Evolutionary conservation across 2,888 invertebrate genomes (phyloP).

Genomic region (Lepidochitona cinerea): DNA sequence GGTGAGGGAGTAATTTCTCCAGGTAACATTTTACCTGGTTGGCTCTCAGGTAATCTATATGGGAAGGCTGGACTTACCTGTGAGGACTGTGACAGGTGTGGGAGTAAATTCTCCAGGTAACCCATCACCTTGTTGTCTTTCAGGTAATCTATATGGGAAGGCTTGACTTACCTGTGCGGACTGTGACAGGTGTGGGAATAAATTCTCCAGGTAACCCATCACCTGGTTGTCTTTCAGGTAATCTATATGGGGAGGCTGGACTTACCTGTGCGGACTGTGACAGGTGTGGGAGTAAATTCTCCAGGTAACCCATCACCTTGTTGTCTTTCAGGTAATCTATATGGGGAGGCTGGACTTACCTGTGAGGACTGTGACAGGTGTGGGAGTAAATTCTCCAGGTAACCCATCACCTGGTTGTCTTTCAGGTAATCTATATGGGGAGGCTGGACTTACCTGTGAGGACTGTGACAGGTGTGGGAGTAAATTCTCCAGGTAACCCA

Average conservation of each 20-base stretch:
- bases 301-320: constrained; percentile 73
- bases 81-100: constrained; percentile 54
- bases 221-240: constrained; percentile 49
- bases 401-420: constrained; percentile 72
- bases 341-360: constrained; percentile 47
- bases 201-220: constrained; percentile 72
- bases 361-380: constrained; percentile 53
- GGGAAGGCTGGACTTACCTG: constrained; percentile 32
- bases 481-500: constrained; percentile 73
- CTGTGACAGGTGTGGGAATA: constrained; percentile 67
- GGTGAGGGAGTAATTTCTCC: too few species aligned
- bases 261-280: constrained; percentile 50
- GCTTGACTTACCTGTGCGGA: constrained; percentile 47
- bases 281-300: constrained; percentile 69
- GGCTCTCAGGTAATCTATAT: not conserved
- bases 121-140: constrained; percentile 72
- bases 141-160: constrained; percentile 56
- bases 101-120: constrained; percentile 73
- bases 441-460: constrained; percentile 44
- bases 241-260: not conserved
- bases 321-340: constrained; percentile 69
- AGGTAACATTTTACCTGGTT: too few species aligned
- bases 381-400: constrained; percentile 72
- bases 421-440: constrained; percentile 63
- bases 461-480: constrained; percentile 63